Conservation (phyloP, 2,113 vertebrate species). For the Parus major region DNA sequence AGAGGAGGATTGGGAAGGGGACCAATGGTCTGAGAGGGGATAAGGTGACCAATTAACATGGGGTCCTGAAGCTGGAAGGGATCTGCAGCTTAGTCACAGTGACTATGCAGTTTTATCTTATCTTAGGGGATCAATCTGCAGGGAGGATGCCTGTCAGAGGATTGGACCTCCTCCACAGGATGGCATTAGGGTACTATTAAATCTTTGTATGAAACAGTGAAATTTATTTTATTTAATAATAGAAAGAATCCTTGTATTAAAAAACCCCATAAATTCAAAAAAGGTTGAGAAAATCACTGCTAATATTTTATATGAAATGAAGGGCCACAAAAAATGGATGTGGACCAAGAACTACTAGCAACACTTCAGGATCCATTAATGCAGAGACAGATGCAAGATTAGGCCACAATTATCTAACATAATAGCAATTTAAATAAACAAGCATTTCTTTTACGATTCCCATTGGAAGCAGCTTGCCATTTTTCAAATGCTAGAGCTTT, state of each 20-base stretch:
- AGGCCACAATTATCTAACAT: not conserved
- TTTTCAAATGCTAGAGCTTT: not conserved
- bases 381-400: not conserved
- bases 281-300: not conserved
- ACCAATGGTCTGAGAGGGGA: no score
- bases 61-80: no score
- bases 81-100: no score
- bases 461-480: not conserved
- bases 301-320: not conserved
- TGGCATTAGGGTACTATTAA: not conserved
- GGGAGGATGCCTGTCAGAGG: no score
- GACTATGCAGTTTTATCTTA: no score
- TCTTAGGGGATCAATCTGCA: no score
- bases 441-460: conserved; percentile 10
- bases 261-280: not conserved
- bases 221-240: not conserved
- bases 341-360: not conserved
- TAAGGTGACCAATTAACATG: no score
- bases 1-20: no score
- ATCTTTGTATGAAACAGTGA: not conserved
- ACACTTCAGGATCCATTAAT: not conserved
- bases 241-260: not conserved
- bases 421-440: conserved; percentile 19
- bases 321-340: not conserved
- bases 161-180: no score